Conservation (phyloP, 92 coral and sea anemone species). For the Epizoanthus rinbou region DNA sequence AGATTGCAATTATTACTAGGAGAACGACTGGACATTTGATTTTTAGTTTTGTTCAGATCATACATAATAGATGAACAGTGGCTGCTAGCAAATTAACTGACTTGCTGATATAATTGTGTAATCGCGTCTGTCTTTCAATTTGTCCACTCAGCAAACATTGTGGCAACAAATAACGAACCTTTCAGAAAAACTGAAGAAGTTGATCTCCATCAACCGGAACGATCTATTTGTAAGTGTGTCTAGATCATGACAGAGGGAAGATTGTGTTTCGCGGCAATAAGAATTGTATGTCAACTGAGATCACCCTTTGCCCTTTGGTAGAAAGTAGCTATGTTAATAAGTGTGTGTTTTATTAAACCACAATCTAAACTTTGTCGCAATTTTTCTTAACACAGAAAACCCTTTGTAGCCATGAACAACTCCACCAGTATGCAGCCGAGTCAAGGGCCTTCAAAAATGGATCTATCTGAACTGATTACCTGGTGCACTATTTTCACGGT, state of each 20-base stretch:
- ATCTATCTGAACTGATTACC: slow-evolving; percentile 57
- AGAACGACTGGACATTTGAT: not conserved
- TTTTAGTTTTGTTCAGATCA: not conserved
- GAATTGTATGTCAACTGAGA: too few species aligned
- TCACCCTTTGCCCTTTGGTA: too few species aligned
- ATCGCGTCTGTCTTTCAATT: slow-evolving; percentile 35
- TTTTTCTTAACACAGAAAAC: slow-evolving; percentile 4
- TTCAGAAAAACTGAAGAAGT: not conserved
- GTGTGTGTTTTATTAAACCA: too few species aligned
- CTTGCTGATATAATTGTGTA: not conserved
- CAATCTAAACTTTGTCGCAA: not conserved
- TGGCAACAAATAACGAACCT: slow-evolving; percentile 19
- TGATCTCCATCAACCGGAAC: not conserved
- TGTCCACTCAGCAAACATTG: slow-evolving; percentile 28
- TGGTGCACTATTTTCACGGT: slow-evolving; percentile 76
- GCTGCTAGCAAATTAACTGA: slow-evolving; percentile 5
- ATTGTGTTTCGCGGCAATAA: not conserved
- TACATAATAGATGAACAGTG: not conserved
- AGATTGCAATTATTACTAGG: too few species aligned
- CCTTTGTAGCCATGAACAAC: slow-evolving; percentile 62
- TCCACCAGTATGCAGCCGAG: slow-evolving; percentile 29
- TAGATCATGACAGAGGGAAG: not conserved
- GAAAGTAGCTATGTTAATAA: too few species aligned
- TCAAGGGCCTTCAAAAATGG: slow-evolving; percentile 34
- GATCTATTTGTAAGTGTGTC: not conserved